Percentiles rank a stretch among this genome's conserved stretches.
Conservation (phyloP, 2,113 vertebrate species). For the Epinephelus lanceolatus region DNA sequence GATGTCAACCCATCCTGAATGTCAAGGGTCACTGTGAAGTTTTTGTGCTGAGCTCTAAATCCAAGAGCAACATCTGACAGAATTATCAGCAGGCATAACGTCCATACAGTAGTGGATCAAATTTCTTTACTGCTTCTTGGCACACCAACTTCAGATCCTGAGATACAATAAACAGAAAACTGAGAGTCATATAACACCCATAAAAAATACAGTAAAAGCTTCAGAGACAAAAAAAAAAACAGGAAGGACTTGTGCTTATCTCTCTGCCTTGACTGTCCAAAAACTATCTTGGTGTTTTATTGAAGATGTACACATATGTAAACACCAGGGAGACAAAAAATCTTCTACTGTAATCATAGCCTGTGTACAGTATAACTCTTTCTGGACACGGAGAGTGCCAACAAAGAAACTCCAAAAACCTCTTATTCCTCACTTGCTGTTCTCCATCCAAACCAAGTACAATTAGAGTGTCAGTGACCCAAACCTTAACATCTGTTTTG, state of each 20-base stretch:
- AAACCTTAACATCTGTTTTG: constrained; percentile 47
- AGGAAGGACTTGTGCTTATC: not conserved
- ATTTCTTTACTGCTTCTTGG: not conserved
- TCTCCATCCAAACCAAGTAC: constrained; percentile 25
- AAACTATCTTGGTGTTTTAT: constrained; percentile 48
- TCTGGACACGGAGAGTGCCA: not conserved
- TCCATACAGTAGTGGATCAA: not conserved
- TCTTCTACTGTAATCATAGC: constrained; percentile 33
- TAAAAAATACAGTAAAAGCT: not conserved
- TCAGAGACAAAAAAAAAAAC: not conserved
- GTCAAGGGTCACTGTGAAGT: not conserved
- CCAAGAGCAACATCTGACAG: not conserved
- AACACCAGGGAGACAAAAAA: constrained; percentile 32
- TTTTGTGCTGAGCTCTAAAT: not conserved
- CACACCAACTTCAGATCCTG: not conserved
- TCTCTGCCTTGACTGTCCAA: not conserved
- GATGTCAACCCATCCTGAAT: not conserved
- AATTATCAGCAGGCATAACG: not conserved
- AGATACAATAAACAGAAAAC: constrained; percentile 5
- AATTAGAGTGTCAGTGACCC: constrained; percentile 41
- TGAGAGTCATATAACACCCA: not conserved
- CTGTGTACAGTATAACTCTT: not conserved
- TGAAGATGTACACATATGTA: constrained; percentile 25
- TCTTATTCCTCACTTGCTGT: constrained; percentile 4
- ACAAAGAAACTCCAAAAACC: not conserved